Base-by-base conservation (phyloP, 2,113 vertebrate genomes). In the Edolisoma coerulescens region DNA sequence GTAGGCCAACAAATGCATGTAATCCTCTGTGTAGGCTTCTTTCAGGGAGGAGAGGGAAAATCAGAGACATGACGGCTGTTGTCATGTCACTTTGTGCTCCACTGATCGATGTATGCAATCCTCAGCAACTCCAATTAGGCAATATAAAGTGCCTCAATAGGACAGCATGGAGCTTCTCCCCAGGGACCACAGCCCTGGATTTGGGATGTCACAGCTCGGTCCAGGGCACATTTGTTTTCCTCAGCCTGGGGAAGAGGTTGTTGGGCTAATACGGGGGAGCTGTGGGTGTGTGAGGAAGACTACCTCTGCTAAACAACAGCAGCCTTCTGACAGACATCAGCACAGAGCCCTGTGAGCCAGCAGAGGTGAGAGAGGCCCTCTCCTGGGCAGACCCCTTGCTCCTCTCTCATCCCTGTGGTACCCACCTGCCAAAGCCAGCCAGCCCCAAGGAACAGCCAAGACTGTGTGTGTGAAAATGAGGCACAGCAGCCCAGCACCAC, bases 51-150 rank as follows among this genome's bases (percentile, higher is more conserved):
- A 78, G 35, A 69, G 23, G 33, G 32, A 74, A 78, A 59, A 81
- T 28, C 47, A 87, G 49, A 47, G 19, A 32, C 47, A 65, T 42
- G 50, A 80, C 33, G 54, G 71, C 23, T 73, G n/a, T 69, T 19
- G 1, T 73, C 82, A 30, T 0, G 0, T 39, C 3, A 0, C 67
- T 77, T 50, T 3, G 4, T 71, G 53, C 44, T 88, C 56, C 52
- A 16, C 56, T 37, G 76, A 64, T 57, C 0, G 0, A 26, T 18
- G 26, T 11, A 5, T 0, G 4, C 21, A 30, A 17, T 63, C 68
- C 39, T 18, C 3, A 13, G 73, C 64, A 93, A 27, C 33, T 45
- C 71, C 39, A 70, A 6, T 50, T 41, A 82, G 83, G 65, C 70
- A 64, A n/a, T 24, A 64, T 44, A 50, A 77, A 81, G 23, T 16